Conservation (phyloP, 1,140 invertebrate species). For the Sminthurides bifidus region DNA sequence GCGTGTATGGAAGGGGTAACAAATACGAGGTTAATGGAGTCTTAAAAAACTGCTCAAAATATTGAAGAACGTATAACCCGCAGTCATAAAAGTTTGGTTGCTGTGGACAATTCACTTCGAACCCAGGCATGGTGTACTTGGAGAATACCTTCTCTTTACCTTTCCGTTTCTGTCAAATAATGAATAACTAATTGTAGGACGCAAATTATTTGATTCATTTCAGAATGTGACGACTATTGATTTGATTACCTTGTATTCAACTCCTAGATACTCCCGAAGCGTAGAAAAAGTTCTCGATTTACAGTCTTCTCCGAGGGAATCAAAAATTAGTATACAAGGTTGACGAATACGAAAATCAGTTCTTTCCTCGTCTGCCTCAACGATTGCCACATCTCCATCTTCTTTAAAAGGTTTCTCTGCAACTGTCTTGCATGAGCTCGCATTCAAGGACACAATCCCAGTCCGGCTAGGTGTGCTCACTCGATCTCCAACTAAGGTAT, state of each 20-base stretch:
- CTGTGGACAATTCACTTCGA: conserved; percentile 78
- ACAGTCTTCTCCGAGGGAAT: conserved; percentile 72
- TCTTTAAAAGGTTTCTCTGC: not conserved
- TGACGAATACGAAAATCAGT: not conserved
- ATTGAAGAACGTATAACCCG: conserved; percentile 88
- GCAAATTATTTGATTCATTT: not conserved
- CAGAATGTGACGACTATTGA: not conserved
- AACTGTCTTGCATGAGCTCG: not conserved
- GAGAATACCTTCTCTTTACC: conserved; percentile 51
- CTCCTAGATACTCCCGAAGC: conserved; percentile 73
- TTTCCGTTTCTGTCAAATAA: conserved; percentile 41
- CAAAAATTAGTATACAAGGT: conserved; percentile 89
- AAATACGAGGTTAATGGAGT: conserved; percentile 10
- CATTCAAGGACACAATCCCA: not conserved
- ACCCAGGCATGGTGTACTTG: conserved; percentile 68
- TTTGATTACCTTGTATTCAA: conserved; percentile 60
- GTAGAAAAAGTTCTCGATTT: conserved; percentile 71
- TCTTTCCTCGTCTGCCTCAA: no score
- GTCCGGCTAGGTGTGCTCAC: not conserved
- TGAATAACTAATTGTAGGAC: not conserved
- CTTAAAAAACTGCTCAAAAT: conserved; percentile 84
- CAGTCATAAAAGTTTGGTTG: conserved; percentile 96
- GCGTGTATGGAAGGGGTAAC: not conserved
- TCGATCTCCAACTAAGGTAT: not conserved
- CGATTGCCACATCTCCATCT: not conserved